Conservation (phyloP, 2,888 invertebrate species). For the Epistrophe eligans region DNA sequence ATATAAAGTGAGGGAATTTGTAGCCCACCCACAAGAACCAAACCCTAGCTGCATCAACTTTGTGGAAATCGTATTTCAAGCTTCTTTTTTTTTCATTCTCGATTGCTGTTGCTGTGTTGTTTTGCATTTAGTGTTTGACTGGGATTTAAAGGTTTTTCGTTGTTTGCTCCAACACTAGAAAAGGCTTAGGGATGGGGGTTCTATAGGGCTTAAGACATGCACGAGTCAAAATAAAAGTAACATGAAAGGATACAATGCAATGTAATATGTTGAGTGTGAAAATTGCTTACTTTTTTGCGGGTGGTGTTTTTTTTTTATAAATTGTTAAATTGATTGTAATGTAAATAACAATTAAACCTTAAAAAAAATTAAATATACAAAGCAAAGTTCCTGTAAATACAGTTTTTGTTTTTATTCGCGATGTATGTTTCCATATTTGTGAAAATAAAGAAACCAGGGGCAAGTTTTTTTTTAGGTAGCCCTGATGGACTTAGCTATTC, state of each 20-base stretch:
- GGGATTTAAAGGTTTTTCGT: slow-evolving; percentile 57
- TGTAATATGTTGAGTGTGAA: slow-evolving; percentile 14
- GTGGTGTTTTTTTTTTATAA: not conserved
- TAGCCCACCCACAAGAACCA: not conserved
- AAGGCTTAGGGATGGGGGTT: slow-evolving; percentile 20
- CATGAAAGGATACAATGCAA: not conserved
- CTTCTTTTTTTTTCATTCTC: not conserved
- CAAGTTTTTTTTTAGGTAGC: no score
- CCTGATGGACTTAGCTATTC: no score
- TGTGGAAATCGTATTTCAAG: slow-evolving; percentile 55
- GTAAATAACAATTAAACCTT: not conserved
- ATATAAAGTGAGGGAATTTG: slow-evolving; percentile 11
- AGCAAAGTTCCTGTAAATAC: no score
- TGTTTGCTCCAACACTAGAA: slow-evolving; percentile 52
- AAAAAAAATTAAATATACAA: no score
- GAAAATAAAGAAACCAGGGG: no score
- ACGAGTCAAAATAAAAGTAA: slow-evolving; percentile 5
- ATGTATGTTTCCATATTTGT: no score
- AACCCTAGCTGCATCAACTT: slow-evolving; percentile 22
- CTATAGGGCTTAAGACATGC: slow-evolving; percentile 27
- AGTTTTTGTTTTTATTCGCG: no score
- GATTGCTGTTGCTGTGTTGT: slow-evolving; percentile 46
- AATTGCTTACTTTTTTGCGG: slow-evolving; percentile 50
- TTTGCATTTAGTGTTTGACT: slow-evolving; percentile 69
- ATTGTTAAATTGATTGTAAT: not conserved